Base-by-base conservation (phyloP, 92 coral and sea anemone genomes). In the Phymanthus crucifer region DNA sequence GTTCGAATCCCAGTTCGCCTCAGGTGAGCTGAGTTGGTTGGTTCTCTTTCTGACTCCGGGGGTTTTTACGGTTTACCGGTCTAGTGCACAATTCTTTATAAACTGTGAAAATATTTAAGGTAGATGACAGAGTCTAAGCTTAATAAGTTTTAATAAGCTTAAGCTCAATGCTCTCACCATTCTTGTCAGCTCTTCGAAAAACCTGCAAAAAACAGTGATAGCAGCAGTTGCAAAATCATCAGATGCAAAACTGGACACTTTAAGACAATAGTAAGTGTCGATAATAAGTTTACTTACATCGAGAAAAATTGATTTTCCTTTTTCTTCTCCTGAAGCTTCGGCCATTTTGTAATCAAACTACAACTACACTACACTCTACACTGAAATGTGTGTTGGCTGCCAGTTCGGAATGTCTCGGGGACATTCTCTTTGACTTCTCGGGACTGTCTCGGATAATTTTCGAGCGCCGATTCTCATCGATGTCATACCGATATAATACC, bases 121-220 rank as follows among this genome's bases (percentile, higher is more conserved):
- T 21, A 54, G 27, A 21, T 54, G 6, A 21, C 12, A 6, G n/a
- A 54, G 64, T 45, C 16, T 45, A 45, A 45, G 50, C 50, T 45
- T 45, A 45, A 45, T 45, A n/a, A n/a, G n/a, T n/a, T n/a, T n/a
- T n/a, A n/a, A n/a, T 45, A 45, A 1, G 64, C 3, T 0, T 21
- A 7, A 54, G 31, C 64, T 4, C 4, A 54, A 10, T 54, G 46
- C 35, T 40, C 89, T 69, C 71, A 92, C 98, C 98, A 74, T 80
- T 94, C 65, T 94, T 94, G 57, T 94, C 98, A 18, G 98, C 98
- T 78, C 98, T 83, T 19, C 97, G 88, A 81, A 94, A 94, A 32
- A 94, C 98, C 98, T 94, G 71, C 21, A 74, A 40, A 40, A 46
- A 71, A 64, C 1, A 54, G 10, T 1, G 11, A 54, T 54, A 54